These are phyloP conservation scores for Benitochromis conjunctus DNA, from an alignment of 2,113 vertebrate species.

Conservation along the genomic window DNA sequence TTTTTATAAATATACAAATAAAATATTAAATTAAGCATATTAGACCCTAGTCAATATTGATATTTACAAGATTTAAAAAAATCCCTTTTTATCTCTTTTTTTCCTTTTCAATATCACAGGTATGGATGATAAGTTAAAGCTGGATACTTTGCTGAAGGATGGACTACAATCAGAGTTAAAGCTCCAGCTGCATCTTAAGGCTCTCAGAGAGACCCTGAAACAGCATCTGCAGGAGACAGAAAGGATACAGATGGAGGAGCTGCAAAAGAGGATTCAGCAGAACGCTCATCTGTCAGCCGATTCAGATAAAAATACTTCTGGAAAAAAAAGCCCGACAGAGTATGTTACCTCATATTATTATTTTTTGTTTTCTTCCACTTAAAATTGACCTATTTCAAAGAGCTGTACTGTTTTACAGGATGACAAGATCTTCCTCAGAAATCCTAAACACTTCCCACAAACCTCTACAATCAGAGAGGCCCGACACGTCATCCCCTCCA, in stretches of 20 bases:
- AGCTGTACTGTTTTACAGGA: not conserved
- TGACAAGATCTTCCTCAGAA: constrained; percentile 70
- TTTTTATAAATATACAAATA: not conserved
- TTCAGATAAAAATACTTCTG: not conserved
- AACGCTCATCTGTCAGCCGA: constrained; percentile 39
- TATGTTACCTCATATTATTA: not conserved
- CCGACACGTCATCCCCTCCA: constrained; percentile 48
- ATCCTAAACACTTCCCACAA: constrained; percentile 12
- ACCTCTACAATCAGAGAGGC: constrained; percentile 46
- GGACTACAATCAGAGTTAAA: constrained; percentile 44
- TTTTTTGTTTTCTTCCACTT: not conserved
- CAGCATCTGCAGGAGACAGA: constrained; percentile 65
- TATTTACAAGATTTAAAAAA: not conserved
- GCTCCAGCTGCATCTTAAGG: constrained; percentile 60
- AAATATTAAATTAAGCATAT: not conserved
- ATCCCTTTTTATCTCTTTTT: not conserved
- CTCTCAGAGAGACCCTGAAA: constrained; percentile 53
- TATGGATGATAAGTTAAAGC: constrained; percentile 31
- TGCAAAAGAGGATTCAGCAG: constrained; percentile 65
- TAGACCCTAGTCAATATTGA: not conserved
- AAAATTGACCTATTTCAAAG: not conserved
- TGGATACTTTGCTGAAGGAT: constrained; percentile 42
- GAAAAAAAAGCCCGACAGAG: constrained; percentile 50
- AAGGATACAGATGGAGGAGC: constrained; percentile 45
- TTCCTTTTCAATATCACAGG: constrained; percentile 2